These are phyloP conservation scores for Protomyctophum bolini DNA, from an alignment of 2,113 vertebrate genomes.

Conservation along the genomic window DNA sequence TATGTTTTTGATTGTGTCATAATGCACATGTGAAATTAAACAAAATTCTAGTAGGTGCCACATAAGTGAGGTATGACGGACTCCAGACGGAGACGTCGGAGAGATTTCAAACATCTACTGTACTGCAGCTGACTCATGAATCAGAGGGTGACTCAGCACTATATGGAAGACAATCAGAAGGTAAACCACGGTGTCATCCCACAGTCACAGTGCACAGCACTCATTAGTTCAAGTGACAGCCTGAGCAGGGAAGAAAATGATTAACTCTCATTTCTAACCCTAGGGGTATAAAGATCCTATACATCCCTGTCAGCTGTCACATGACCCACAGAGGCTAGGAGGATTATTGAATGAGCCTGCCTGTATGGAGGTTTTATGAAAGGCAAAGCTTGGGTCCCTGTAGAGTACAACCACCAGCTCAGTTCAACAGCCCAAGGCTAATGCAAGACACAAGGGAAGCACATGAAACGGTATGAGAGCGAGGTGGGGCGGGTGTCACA, in stretches of 20 bases:
- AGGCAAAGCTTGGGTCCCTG: not conserved
- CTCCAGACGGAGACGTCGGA: too few relatives aligned
- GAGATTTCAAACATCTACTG: not conserved
- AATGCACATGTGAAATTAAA: too few relatives aligned
- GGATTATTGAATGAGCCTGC: constrained; percentile 44
- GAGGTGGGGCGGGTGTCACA: not conserved
- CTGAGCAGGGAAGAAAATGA: not conserved
- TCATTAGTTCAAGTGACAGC: too few relatives aligned
- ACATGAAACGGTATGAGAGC: not conserved
- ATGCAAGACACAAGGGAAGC: not conserved
- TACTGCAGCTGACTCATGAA: not conserved
- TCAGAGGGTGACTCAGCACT: constrained; percentile 31
- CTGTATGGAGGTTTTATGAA: constrained; percentile 20
- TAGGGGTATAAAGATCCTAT: constrained; percentile 17
- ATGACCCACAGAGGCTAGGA: constrained; percentile 40
- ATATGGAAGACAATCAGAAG: constrained; percentile 13
- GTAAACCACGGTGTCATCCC: constrained; percentile 10
- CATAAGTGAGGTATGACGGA: too few relatives aligned
- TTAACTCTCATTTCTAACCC: constrained; percentile 3
- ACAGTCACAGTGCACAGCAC: not conserved
- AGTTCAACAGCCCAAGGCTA: not conserved
- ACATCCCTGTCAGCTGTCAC: constrained; percentile 41
- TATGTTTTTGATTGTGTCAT: too few relatives aligned
- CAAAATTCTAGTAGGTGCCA: too few relatives aligned
- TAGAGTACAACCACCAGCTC: constrained; percentile 7